These are phyloP conservation scores for Dryas iulia DNA, from an alignment of 1,140 invertebrate species.

Conservation along the genomic window DNA sequence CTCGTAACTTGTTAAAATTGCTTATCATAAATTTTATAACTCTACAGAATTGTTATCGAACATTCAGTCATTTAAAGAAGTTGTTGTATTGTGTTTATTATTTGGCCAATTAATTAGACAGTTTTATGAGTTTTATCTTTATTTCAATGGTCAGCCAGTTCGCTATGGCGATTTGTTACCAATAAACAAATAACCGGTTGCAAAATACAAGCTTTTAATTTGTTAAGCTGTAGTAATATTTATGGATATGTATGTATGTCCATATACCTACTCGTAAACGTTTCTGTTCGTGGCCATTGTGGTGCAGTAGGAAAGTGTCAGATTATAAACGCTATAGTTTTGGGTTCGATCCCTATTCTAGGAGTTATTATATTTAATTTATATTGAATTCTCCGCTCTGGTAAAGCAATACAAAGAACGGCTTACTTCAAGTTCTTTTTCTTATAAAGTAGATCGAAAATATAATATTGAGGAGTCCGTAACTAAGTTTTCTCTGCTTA, in stretches of 20 bases:
- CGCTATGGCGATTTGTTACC: constrained; percentile 32
- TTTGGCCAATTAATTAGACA: constrained; percentile 44
- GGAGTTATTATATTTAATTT: too few species aligned
- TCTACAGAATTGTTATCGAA: constrained; percentile 43
- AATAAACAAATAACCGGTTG: constrained; percentile 32
- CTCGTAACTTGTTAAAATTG: background rate
- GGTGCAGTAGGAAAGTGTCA: too few species aligned
- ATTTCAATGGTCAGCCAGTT: constrained; percentile 14
- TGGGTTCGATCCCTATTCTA: too few species aligned
- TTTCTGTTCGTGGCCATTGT: too few species aligned
- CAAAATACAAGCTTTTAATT: constrained; percentile 3
- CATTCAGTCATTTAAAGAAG: constrained; percentile 42
- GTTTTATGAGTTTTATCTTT: constrained; percentile 37
- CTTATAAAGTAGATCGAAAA: too few species aligned
- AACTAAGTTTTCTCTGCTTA: too few species aligned
- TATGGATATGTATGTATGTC: background rate
- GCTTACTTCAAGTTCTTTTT: too few species aligned
- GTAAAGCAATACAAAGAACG: too few species aligned
- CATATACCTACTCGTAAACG: too few species aligned
- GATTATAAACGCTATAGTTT: too few species aligned
- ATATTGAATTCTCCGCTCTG: too few species aligned
- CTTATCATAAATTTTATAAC: constrained; percentile 44
- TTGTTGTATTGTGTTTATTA: constrained; percentile 39
- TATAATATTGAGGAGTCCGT: too few species aligned
- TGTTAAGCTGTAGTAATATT: background rate